Evolutionary conservation across 2,888 invertebrate genomes (phyloP).

Genomic region (Dryococelus australis): DNA sequence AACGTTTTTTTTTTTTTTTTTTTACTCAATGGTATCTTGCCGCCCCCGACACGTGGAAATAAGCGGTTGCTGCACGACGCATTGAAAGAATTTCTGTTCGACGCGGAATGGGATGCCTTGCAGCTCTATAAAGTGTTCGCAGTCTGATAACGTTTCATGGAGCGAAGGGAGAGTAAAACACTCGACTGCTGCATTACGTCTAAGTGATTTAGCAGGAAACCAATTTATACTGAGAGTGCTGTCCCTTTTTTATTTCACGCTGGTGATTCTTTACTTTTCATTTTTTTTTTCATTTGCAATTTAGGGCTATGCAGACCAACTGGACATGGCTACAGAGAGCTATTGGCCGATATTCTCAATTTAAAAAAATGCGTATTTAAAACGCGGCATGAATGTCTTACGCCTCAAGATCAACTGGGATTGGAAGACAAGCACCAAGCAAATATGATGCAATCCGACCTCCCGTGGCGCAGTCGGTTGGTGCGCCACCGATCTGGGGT

Average conservation of each 20-base stretch:
- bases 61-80: background rate
- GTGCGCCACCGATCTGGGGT: too few relatives aligned
- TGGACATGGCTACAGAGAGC: background rate
- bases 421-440: too few relatives aligned
- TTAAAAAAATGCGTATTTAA: too few relatives aligned
- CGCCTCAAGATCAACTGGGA: too few relatives aligned
- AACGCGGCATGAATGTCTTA: too few relatives aligned
- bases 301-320: background rate
- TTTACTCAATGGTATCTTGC: too few relatives aligned
- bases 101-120: background rate
- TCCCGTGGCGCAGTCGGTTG: too few relatives aligned
- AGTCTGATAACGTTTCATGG: background rate
- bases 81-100: background rate
- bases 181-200: constrained; percentile 1
- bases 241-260: background rate
- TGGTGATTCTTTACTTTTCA: background rate
- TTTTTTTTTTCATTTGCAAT: background rate
- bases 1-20: too few relatives aligned
- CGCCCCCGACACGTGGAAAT: background rate
- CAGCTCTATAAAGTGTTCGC: background rate
- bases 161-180: background rate
- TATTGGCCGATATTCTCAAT: too few relatives aligned
- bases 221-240: background rate
- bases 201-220: background rate
- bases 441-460: too few relatives aligned